Conservation (phyloP, 2,797 vertebrate species). For the Paedocypris micromegethes region DNA sequence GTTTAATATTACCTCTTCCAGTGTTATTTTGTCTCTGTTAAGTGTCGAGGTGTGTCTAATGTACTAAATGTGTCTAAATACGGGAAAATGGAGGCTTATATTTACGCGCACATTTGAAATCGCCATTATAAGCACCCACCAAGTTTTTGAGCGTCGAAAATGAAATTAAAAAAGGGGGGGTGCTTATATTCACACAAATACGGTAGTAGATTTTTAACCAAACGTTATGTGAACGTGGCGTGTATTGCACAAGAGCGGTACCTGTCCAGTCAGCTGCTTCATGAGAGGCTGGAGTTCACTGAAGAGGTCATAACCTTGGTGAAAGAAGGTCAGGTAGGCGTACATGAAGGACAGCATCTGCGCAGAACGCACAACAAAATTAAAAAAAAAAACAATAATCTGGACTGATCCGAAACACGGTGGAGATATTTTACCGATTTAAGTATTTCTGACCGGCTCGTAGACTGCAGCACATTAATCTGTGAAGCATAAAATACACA, state of each 20-base stretch:
- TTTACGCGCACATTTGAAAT: too few relatives aligned
- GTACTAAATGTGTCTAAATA: too few relatives aligned
- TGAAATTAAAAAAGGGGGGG: too few relatives aligned
- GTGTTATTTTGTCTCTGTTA: too few relatives aligned
- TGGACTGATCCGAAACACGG: background rate
- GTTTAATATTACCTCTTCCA: too few relatives aligned
- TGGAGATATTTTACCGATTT: constrained; percentile 81
- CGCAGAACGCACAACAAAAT: background rate
- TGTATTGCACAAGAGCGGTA: constrained; percentile 53
- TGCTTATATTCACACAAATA: too few relatives aligned
- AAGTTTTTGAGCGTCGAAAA: too few relatives aligned
- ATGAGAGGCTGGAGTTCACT: constrained; percentile 92
- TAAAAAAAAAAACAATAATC: background rate
- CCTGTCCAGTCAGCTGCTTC: constrained; percentile 92
- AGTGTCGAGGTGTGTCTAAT: too few relatives aligned
- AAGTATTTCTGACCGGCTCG: constrained; percentile 94
- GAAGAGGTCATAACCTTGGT: constrained; percentile 97
- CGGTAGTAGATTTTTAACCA: too few relatives aligned
- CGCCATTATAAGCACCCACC: too few relatives aligned
- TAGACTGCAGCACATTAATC: constrained; percentile 98
- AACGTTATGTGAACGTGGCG: too few relatives aligned
- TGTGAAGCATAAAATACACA: constrained; percentile 47
- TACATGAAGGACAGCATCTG: constrained; percentile 99
- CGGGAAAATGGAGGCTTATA: too few relatives aligned
- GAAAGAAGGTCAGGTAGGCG: constrained; percentile 95